Conservation (phyloP, 2,888 invertebrate species). For the Eupsilia transversa region DNA sequence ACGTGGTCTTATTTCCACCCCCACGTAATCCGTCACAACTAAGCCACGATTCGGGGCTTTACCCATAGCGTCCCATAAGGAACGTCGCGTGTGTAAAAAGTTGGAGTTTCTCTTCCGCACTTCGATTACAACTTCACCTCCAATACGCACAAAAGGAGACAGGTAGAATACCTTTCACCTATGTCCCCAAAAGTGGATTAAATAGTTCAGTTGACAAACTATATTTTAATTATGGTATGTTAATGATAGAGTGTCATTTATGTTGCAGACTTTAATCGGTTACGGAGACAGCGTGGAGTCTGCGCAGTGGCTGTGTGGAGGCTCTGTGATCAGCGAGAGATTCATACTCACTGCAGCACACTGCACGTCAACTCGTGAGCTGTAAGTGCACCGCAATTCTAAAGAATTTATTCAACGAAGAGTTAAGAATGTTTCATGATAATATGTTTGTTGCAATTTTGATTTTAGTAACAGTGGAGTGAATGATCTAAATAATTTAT, state of each 20-base stretch:
- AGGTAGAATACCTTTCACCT: no score
- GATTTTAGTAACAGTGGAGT: background rate
- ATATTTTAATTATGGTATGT: background rate
- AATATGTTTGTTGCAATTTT: background rate
- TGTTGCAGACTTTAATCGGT: conserved; percentile 56
- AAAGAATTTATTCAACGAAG: background rate
- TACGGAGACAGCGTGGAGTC: conserved; percentile 43
- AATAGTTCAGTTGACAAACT: background rate
- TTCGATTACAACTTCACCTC: no score
- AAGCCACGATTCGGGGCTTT: no score
- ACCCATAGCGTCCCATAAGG: no score
- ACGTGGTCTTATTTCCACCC: no score
- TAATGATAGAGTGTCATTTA: background rate
- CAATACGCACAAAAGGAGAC: no score
- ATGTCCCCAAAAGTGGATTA: no score
- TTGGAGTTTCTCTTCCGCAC: no score
- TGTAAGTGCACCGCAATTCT: conserved; percentile 29
- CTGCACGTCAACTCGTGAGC: conserved; percentile 24
- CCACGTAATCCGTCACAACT: no score
- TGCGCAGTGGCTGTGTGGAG: conserved; percentile 71
- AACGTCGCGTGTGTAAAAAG: no score
- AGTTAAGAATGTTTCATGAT: background rate
- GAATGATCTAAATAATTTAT: background rate
- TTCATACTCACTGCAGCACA: conserved; percentile 71
- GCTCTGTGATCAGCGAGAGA: conserved; percentile 70